These are phyloP conservation scores for Taphrorychus bicolor DNA, from an alignment of 2,888 invertebrate species.

Conservation along the genomic window DNA sequence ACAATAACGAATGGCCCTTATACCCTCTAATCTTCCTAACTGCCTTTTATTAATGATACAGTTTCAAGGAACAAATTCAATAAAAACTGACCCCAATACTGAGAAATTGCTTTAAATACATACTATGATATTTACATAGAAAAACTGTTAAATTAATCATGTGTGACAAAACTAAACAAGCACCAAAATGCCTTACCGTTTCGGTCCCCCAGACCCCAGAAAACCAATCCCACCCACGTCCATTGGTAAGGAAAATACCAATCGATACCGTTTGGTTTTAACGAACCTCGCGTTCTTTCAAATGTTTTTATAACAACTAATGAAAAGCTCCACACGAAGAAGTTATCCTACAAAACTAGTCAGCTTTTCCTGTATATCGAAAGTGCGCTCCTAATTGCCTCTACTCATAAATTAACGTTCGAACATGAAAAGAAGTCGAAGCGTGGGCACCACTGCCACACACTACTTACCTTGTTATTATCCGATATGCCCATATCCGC, in stretches of 20 bases:
- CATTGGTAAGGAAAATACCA: not conserved
- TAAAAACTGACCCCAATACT: too few relatives aligned
- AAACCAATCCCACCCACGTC: not conserved
- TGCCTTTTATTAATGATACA: too few relatives aligned
- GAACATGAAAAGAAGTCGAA: constrained; percentile 9
- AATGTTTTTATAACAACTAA: not conserved
- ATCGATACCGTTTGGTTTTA: not conserved
- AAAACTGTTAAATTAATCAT: too few relatives aligned
- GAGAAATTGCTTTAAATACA: too few relatives aligned
- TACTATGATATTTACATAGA: too few relatives aligned
- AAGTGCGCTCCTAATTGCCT: constrained; percentile 20
- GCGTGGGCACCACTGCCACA: not conserved
- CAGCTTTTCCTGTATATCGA: constrained; percentile 1
- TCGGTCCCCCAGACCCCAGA: not conserved
- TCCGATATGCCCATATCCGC: constrained; percentile 65
- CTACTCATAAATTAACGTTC: constrained; percentile 5
- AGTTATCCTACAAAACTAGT: not conserved
- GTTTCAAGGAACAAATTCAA: too few relatives aligned
- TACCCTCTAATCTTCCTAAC: too few relatives aligned
- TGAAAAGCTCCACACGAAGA: not conserved
- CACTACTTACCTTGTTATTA: constrained; percentile 54
- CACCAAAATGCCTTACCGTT: not conserved
- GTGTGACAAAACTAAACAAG: not conserved
- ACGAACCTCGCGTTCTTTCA: not conserved
- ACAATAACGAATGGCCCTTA: too few relatives aligned